These are phyloP conservation scores for Drosophila grimshawi DNA, from an alignment of 1,140 invertebrate species.

Conservation along the genomic window DNA sequence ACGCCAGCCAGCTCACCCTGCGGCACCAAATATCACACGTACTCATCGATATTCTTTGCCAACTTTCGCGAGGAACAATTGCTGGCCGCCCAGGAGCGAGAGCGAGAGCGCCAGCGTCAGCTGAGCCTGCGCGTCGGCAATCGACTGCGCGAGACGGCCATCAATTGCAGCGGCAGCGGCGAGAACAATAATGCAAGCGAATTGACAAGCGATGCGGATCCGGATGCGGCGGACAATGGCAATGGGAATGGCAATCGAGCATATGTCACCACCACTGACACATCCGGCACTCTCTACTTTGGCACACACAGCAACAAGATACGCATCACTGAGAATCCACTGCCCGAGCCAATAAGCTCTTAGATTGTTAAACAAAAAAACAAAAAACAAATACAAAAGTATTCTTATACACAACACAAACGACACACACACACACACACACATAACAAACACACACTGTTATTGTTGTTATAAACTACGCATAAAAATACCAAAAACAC, in stretches of 20 bases:
- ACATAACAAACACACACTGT: constrained; percentile 51
- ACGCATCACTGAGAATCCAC: constrained; percentile 84
- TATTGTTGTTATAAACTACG: constrained; percentile 72
- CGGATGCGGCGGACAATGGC: constrained; percentile 59
- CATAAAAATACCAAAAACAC: constrained; percentile 41
- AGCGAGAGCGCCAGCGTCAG: constrained; percentile 66
- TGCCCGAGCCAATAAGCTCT: constrained; percentile 84
- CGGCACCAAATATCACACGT: constrained; percentile 82
- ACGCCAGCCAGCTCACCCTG: constrained; percentile 81
- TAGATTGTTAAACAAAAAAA: constrained; percentile 63
- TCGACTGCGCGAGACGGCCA: constrained; percentile 76
- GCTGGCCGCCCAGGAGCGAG: constrained; percentile 69
- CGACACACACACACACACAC: constrained; percentile 43
- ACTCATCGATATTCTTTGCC: constrained; percentile 83
- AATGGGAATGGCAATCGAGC: constrained; percentile 78
- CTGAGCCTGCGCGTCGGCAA: constrained; percentile 69
- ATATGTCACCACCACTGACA: constrained; percentile 73
- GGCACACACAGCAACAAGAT: constrained; percentile 78
- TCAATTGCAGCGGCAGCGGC: constrained; percentile 65
- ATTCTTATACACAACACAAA: constrained; percentile 22
- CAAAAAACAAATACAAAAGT: neutral
- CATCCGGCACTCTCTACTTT: constrained; percentile 71
- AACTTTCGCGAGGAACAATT: constrained; percentile 79
- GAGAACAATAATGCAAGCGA: constrained; percentile 63
- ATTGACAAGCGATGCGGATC: constrained; percentile 48